Percentiles rank a stretch among this genome's conserved stretches.
phyloP scores from a whole-genome alignment of 2,113 vertebrate genomes.

The Semicossyphus pulcher region DNA sequence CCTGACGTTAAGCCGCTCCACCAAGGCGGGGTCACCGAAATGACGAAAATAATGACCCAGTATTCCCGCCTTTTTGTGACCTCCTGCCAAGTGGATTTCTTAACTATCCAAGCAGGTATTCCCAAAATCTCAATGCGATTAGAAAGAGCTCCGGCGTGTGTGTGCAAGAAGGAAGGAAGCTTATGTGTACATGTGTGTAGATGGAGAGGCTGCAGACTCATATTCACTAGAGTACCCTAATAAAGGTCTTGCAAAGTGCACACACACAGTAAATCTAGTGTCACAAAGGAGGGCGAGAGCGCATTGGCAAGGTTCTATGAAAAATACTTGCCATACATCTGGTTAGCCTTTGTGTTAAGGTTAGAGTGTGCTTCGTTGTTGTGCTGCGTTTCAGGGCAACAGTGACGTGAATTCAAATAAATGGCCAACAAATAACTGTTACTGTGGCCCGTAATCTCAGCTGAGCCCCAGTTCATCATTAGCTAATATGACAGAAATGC shows the following conservation, averaged over 20 bases:
- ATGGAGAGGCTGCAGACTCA: constrained; percentile 26
- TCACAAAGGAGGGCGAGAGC: constrained; percentile 19
- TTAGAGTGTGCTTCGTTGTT: constrained; percentile 35
- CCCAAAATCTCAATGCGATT: constrained; percentile 28
- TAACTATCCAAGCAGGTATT: constrained; percentile 44
- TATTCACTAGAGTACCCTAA: constrained; percentile 30
- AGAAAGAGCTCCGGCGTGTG: constrained; percentile 25
- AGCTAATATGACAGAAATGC: constrained; percentile 23
- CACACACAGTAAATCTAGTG: constrained; percentile 59
- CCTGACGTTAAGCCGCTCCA: constrained; percentile 9
- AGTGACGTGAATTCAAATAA: constrained; percentile 31
- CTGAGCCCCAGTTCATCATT: constrained; percentile 21
- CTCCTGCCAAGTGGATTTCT: constrained; percentile 4
- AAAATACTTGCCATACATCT: constrained; percentile 50
- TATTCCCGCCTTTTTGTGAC: not conserved
- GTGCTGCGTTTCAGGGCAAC: constrained; percentile 34
- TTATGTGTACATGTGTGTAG: not conserved
- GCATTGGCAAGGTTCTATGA: constrained; percentile 35
- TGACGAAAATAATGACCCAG: constrained; percentile 22
- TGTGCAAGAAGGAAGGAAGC: not conserved
- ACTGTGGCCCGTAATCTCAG: constrained; percentile 5
- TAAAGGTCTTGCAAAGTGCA: constrained; percentile 34
- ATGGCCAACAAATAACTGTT: constrained; percentile 26
- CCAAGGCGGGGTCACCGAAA: constrained; percentile 24
- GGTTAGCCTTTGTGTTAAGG: constrained; percentile 34